A percentile compares a stretch with the other conserved stretches of the same genome.
These are phyloP conservation scores for Hiodon alosoides DNA, from an alignment of 2,113 vertebrate species.

Conservation along the genomic window DNA sequence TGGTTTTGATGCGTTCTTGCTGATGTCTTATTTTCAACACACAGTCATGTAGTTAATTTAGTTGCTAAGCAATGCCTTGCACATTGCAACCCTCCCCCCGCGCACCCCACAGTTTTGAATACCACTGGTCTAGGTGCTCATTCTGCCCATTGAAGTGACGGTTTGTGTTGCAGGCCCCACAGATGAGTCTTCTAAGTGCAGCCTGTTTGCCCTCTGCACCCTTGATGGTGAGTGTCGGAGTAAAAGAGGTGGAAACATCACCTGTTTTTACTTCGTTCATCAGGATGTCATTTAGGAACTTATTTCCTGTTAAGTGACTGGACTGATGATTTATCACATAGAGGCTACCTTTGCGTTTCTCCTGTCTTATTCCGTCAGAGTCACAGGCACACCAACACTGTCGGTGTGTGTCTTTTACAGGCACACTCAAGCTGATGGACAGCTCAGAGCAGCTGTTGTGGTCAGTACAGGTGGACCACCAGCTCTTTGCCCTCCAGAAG, in stretches of 20 bases:
- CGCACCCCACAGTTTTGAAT: not conserved
- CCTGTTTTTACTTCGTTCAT: not conserved
- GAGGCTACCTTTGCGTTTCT: too few species aligned
- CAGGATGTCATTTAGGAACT: too few species aligned
- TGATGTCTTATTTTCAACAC: not conserved
- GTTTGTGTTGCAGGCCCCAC: constrained; percentile 52
- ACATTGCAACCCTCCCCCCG: too few species aligned
- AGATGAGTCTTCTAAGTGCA: constrained; percentile 66
- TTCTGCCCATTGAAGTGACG: not conserved
- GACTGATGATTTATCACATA: too few species aligned
- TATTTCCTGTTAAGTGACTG: too few species aligned
- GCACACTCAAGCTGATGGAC: constrained; percentile 92
- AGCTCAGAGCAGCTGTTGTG: constrained; percentile 86
- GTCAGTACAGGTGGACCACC: constrained; percentile 97
- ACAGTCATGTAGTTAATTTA: not conserved
- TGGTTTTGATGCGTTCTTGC: not conserved
- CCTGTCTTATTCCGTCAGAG: not conserved
- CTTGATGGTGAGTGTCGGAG: constrained; percentile 77
- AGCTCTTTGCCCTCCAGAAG: constrained; percentile 93
- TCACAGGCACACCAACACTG: not conserved
- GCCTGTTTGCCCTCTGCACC: constrained; percentile 93
- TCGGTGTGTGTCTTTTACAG: constrained; percentile 48
- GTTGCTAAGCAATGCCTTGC: too few species aligned
- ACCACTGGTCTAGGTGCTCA: not conserved
- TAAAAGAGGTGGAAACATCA: not conserved